Evolutionary conservation across 1,140 invertebrate genomes (phyloP).

Genomic region (Lepidurus apus): DNA sequence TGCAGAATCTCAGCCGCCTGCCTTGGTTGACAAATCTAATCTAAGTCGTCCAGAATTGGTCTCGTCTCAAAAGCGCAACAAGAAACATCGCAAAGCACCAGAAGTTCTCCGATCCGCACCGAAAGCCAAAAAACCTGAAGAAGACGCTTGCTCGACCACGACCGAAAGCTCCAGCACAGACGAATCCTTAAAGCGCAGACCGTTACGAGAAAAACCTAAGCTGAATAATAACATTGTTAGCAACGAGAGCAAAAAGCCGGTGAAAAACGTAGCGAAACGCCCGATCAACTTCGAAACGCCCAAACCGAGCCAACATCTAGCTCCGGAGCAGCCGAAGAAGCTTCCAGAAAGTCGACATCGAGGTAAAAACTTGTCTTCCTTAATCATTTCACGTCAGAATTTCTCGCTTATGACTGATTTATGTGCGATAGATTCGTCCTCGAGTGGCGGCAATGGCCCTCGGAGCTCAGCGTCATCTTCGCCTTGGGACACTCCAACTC

Average conservation of each 20-base stretch:
- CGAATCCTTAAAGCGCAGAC: neutral
- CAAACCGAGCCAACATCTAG: neutral
- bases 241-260: neutral
- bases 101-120: neutral
- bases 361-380: neutral
- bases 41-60: neutral
- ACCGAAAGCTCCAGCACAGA: slow-evolving; percentile 1
- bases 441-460: neutral
- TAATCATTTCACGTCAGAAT: neutral
- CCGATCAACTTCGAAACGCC: neutral
- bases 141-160: neutral
- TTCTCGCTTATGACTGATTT: neutral
- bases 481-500: neutral
- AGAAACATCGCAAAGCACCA: neutral
- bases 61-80: neutral
- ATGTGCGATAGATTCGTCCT: neutral
- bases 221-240: neutral
- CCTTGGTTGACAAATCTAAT: neutral
- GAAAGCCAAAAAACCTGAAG: neutral
- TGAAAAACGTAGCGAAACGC: neutral
- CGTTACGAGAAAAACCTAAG: neutral
- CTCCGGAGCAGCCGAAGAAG: neutral
- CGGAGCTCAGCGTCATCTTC: neutral
- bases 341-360: neutral
- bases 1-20: neutral